phyloP scores from a whole-genome alignment of 1,140 invertebrate genomes.

The Scaptodrosophila lebanonensis region DNA sequence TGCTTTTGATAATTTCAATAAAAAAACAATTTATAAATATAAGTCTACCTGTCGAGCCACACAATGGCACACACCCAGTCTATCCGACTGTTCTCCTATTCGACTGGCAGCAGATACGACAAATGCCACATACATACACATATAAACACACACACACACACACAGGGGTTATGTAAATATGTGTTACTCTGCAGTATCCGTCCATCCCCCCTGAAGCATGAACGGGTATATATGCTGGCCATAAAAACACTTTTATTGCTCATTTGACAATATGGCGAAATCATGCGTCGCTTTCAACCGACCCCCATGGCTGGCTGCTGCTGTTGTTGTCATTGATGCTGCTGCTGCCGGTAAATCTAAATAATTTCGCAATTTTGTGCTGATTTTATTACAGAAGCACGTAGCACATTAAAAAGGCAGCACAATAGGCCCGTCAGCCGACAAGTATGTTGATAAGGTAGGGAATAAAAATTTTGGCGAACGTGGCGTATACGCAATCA shows the following conservation, averaged over 20 bases:
- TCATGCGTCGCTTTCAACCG: background rate
- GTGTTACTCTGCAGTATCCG: slow-evolving; percentile 5
- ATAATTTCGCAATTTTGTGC: slow-evolving; percentile 52
- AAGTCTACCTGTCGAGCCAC: slow-evolving; percentile 7
- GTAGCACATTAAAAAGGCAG: slow-evolving; percentile 39
- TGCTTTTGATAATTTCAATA: slow-evolving; percentile 44
- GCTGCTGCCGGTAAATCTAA: slow-evolving; percentile 42
- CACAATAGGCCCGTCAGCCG: slow-evolving; percentile 1
- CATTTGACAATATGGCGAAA: slow-evolving; percentile 44
- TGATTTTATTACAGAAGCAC: slow-evolving; percentile 43
- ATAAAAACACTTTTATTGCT: slow-evolving; percentile 51
- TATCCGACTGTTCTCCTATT: slow-evolving; percentile 13
- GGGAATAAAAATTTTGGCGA: slow-evolving; percentile 23
- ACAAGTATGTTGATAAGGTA: slow-evolving; percentile 24
- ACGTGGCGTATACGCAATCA: slow-evolving; percentile 16
- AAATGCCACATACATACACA: no score
- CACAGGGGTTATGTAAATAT: slow-evolving; percentile 33
- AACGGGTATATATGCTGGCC: slow-evolving; percentile 27
- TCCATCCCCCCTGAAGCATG: no score
- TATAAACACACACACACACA: no score
- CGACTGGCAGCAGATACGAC: slow-evolving; percentile 4
- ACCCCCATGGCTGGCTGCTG: background rate
- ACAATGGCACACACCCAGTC: slow-evolving; percentile 4
- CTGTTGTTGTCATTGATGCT: background rate
- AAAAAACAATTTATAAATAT: slow-evolving; percentile 36